phyloP scores from a whole-genome alignment of 2,797 vertebrate genomes.

The Myiothlypis chrysogaster region DNA sequence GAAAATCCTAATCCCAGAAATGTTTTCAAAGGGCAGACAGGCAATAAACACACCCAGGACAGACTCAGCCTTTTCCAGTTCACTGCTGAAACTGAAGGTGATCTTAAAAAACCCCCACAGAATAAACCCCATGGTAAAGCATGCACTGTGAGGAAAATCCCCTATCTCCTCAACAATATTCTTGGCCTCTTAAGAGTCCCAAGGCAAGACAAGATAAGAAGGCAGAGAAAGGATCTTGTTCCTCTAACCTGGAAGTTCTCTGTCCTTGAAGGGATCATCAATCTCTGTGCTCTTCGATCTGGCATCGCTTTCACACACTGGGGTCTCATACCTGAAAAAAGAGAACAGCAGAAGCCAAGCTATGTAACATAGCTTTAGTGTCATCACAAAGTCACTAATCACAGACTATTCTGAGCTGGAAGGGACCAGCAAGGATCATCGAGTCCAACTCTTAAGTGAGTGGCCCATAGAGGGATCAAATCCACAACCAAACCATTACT shows the following conservation, averaged over 20 bases:
- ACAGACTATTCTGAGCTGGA: neutral
- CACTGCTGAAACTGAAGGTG: neutral
- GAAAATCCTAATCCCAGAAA: neutral
- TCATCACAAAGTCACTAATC: neutral
- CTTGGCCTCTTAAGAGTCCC: neutral
- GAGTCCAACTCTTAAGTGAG: neutral
- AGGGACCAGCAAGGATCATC: neutral
- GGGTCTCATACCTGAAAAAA: conserved; percentile 88
- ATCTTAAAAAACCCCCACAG: neutral
- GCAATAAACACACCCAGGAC: neutral
- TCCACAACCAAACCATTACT: neutral
- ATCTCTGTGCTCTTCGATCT: conserved; percentile 81
- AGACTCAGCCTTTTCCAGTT: neutral
- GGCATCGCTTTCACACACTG: conserved; percentile 89
- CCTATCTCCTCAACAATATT: neutral
- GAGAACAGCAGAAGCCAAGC: conserved; percentile 17
- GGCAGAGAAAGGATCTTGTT: neutral
- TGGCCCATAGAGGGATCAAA: neutral
- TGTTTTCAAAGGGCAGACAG: neutral
- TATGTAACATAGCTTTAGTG: neutral
- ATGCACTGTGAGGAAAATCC: neutral
- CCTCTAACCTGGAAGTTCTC: conserved; percentile 90
- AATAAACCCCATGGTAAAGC: conserved; percentile 2
- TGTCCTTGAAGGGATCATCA: conserved; percentile 92
- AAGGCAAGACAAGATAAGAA: neutral